phyloP scores from a whole-genome alignment of 2,888 invertebrate species.

The Sepiola atlantica region DNA sequence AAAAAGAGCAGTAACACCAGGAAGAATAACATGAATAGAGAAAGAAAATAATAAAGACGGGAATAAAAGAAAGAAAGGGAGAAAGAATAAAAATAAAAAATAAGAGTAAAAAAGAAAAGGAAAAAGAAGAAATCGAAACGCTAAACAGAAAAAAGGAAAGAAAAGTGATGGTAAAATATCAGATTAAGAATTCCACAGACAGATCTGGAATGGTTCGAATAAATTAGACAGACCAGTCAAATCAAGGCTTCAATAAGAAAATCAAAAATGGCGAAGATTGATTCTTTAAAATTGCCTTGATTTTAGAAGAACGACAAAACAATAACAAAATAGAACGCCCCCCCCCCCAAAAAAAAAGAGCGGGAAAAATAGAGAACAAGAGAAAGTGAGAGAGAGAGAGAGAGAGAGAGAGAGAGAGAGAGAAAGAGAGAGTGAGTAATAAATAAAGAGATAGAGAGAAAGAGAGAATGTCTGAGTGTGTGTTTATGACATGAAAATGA shows the following conservation, averaged over 20 bases:
- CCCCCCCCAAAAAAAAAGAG: neutral
- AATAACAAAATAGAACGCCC: too few species aligned
- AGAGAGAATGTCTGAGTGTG: too few species aligned
- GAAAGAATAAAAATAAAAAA: neutral
- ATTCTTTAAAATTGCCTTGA: neutral
- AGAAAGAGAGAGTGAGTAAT: neutral
- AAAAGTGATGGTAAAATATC: neutral
- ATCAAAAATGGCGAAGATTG: neutral
- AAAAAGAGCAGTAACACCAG: neutral
- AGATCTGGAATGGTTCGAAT: neutral
- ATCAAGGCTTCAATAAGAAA: neutral
- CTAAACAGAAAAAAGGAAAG: neutral
- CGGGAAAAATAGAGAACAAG: neutral
- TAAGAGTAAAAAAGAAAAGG: neutral
- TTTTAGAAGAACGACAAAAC: neutral
- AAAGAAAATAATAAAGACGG: neutral
- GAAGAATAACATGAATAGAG: neutral
- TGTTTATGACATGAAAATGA: neutral
- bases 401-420: neutral
- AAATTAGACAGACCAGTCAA: neutral
- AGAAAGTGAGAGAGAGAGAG: too few species aligned
- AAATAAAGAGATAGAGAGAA: too few species aligned
- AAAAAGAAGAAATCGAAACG: too few species aligned
- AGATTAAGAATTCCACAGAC: neutral
- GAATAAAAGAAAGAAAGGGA: neutral